Base-by-base conservation (phyloP, 2,113 vertebrate species). In the Sminthopsis crassicaudata region DNA sequence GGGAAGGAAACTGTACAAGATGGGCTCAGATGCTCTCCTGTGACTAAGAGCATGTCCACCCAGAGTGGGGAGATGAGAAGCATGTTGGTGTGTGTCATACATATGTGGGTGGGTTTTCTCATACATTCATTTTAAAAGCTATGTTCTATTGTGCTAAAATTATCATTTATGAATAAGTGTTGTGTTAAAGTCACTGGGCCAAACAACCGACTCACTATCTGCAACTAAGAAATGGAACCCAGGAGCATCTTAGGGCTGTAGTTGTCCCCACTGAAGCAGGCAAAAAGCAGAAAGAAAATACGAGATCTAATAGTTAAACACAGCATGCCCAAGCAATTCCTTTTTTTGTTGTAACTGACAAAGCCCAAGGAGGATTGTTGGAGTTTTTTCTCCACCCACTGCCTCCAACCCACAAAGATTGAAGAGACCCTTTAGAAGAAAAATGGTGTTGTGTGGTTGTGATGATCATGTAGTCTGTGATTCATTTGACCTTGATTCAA, bases 11-110 rank as follows among this genome's bases (percentile, higher is more conserved):
- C 67, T 84, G 19, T 84, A 84, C 14, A 98, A 98, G 97, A 97
- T 95, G 97, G 97, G 95, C 98, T 98, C 98, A 98, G 98, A 98
- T 98, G 98, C 98, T 98, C 97, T 96, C 95, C 94, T 96, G 51
- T 99, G 98, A 98, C 98, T 99, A 98, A 99, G 97, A 98, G 98
- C 98, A 97, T 4, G 97, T 98, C 98, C 98, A 98, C 98, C 98
- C 98, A 93, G 97, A 97, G 94, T 42, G 0, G 98, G 96, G 96
- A 97, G 96, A 97, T 94, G 97, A 97, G 96, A 97, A 98, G 98
- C 98, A 95, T 51, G 16, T 97, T 97, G 93, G 94, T 36, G 1
- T 98, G 98, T 98, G 67, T 84, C 67, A 84, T 84, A 84, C 98
- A 98, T 97, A 96, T 67, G 98, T 98, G 98, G 99, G 99, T 98